Evolutionary conservation across 2,888 invertebrate genomes (phyloP).

Genomic region (Hirtodrosophila duncani): DNA sequence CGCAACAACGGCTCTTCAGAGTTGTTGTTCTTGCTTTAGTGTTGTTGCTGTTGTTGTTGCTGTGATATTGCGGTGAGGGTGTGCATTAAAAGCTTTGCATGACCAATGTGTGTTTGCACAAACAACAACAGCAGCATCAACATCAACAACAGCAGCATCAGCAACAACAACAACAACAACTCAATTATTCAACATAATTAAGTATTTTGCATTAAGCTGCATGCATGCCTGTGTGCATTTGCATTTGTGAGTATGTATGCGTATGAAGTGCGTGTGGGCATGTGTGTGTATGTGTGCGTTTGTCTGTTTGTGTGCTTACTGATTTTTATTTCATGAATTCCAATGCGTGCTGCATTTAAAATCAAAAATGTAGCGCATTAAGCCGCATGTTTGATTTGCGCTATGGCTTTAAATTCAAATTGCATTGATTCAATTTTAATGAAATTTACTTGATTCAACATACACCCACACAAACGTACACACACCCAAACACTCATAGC

Average conservation of each 20-base stretch:
- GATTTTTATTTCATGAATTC: conserved; percentile 62
- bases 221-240: conserved; percentile 39
- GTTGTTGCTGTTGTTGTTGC: conserved; percentile 18
- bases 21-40: conserved; percentile 3
- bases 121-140: conserved; percentile 32
- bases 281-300: conserved; percentile 6
- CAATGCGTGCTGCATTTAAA: conserved; percentile 61
- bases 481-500: conserved; percentile 1
- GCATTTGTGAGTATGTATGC: conserved; percentile 14
- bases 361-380: conserved; percentile 65
- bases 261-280: conserved; percentile 1
- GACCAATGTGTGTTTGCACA: conserved; percentile 61
- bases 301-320: conserved; percentile 31
- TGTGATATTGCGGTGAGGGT: conserved; percentile 47
- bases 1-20: conserved; percentile 1
- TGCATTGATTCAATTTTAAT: conserved; percentile 62
- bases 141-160: conserved; percentile 15
- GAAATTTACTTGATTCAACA: conserved; percentile 51
- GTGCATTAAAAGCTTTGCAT: conserved; percentile 69
- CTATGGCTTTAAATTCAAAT: conserved; percentile 61
- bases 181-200: conserved; percentile 75
- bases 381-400: conserved; percentile 59
- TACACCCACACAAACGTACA: background rate
- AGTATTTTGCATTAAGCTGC: conserved; percentile 71
- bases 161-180: conserved; percentile 54